A percentile compares a stretch with the other conserved stretches of the same genome.
Evolutionary conservation across 2,113 vertebrate species (phyloP).

Genomic region (Callipepla californica): DNA sequence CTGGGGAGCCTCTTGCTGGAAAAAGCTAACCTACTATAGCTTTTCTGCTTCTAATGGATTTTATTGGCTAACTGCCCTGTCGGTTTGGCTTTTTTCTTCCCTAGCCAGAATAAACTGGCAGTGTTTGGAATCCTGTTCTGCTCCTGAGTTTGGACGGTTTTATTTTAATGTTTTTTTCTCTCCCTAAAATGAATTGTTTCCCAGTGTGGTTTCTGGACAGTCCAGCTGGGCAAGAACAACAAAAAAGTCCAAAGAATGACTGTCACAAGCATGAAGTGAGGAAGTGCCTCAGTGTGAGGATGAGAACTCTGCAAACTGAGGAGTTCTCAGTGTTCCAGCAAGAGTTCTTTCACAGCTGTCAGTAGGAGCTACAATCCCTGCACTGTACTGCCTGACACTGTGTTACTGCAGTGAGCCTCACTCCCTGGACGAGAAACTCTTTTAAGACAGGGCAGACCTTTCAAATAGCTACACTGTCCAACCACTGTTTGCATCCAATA

Average conservation of each 20-base stretch:
- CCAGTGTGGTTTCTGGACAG: constrained; percentile 21
- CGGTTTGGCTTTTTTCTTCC: neutral
- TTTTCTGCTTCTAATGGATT: constrained; percentile 42
- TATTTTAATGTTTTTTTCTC: no score
- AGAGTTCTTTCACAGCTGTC: neutral
- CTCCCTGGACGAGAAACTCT: constrained; percentile 27
- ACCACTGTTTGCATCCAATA: constrained; percentile 67
- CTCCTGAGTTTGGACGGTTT: constrained; percentile 8
- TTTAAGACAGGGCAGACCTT: neutral
- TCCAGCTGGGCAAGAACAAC: constrained; percentile 20
- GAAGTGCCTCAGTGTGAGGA: neutral
- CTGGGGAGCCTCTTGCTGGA: neutral
- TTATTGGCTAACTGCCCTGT: constrained; percentile 17
- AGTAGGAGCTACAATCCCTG: neutral
- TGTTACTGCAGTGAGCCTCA: neutral
- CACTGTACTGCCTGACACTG: constrained; percentile 16
- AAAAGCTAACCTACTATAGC: constrained; percentile 17
- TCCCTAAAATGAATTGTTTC: neutral
- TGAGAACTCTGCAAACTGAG: neutral
- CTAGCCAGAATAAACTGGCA: constrained; percentile 39
- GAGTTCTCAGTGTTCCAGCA: neutral
- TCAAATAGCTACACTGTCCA: constrained; percentile 34
- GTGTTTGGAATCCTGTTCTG: neutral
- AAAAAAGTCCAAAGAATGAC: constrained; percentile 55
- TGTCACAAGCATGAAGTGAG: neutral